These are phyloP conservation scores for Heptranchias perlo DNA, from an alignment of 2,113 vertebrate genomes.

Conservation along the genomic window DNA sequence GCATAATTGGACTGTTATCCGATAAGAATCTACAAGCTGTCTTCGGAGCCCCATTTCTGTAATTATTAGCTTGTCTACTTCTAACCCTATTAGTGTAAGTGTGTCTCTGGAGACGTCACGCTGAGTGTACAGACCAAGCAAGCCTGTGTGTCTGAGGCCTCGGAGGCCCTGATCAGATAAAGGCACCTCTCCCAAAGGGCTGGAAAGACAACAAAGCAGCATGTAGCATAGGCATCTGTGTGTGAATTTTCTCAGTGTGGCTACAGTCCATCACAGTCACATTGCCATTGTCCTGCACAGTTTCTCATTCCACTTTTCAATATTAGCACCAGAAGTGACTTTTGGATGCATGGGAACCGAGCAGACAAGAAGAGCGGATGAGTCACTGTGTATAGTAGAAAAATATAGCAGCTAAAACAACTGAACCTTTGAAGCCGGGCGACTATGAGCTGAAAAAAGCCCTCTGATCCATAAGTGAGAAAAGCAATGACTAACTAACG, in stretches of 20 bases:
- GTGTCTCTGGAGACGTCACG: conserved; percentile 42
- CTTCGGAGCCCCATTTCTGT: not conserved
- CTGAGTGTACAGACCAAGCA: conserved; percentile 42
- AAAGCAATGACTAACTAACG: conserved; percentile 30
- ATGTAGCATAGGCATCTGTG: conserved; percentile 44
- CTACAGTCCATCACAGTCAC: conserved; percentile 43
- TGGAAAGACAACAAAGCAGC: conserved; percentile 44
- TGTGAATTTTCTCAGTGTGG: conserved; percentile 52
- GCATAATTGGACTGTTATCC: not conserved
- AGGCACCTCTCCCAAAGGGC: conserved; percentile 40
- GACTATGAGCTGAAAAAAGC: not conserved
- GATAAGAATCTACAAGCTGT: not conserved
- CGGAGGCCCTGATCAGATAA: conserved; percentile 45
- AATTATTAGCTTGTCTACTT: conserved; percentile 25
- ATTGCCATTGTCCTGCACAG: conserved; percentile 44
- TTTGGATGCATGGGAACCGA: conserved; percentile 48
- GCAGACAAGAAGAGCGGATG: conserved; percentile 37
- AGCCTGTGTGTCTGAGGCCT: conserved; percentile 43
- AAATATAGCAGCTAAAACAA: conserved; percentile 22
- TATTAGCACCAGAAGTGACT: conserved; percentile 46
- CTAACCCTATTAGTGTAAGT: conserved; percentile 38
- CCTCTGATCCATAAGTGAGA: conserved; percentile 19
- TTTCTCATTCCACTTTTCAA: conserved; percentile 49
- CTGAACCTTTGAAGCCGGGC: conserved; percentile 33
- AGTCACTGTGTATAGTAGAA: conserved; percentile 44